Evolutionary conservation across 2,113 vertebrate genomes (phyloP).

Genomic region (Crypturellus undulatus): DNA sequence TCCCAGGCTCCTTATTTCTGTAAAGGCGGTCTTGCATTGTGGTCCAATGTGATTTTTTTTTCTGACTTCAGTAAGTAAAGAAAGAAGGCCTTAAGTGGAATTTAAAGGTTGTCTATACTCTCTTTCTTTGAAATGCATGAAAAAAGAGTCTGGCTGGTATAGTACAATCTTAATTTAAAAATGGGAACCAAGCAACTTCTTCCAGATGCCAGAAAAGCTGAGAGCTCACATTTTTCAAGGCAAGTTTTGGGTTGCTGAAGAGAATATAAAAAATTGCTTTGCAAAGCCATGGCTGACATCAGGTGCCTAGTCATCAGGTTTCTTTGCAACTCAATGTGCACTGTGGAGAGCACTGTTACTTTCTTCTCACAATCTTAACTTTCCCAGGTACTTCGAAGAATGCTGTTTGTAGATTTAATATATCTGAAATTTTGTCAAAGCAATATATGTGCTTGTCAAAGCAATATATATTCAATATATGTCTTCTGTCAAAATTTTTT

Average conservation of each 20-base stretch:
- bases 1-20: background rate
- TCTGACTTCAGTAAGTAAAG: background rate
- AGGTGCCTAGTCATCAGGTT: background rate
- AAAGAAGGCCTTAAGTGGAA: background rate
- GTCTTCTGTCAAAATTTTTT: background rate
- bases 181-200: background rate
- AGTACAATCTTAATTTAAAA: background rate
- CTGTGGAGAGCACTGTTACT: background rate
- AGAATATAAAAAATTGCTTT: background rate
- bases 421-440: background rate
- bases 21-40: background rate
- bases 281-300: background rate
- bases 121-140: rapidly evolving
- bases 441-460: background rate
- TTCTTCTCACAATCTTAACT: background rate
- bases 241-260: background rate
- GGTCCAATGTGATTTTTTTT: background rate
- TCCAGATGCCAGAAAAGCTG: background rate
- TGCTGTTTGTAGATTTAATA: background rate
- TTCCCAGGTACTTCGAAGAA: background rate
- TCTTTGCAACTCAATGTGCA: background rate
- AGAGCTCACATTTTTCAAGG: background rate
- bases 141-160: background rate
- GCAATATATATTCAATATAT: background rate
- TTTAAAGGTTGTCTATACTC: background rate